phyloP scores from a whole-genome alignment of 2,888 invertebrate species.

The Cryptus armator region DNA sequence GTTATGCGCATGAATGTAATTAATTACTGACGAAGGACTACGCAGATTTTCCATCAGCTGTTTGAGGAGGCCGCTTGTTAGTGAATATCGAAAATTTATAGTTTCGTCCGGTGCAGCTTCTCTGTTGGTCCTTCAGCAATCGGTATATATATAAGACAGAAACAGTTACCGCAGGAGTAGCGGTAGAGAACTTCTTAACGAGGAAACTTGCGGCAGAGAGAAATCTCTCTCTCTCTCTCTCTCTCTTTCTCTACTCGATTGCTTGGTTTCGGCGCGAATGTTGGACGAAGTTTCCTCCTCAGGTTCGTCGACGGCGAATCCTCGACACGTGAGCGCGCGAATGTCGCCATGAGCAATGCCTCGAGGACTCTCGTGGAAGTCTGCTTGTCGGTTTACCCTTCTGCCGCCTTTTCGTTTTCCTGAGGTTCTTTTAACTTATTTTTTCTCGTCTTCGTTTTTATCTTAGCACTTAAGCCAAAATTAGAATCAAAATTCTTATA shows the following conservation, averaged over 20 bases:
- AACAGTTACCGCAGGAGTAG: constrained; percentile 65
- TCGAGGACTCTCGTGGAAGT: constrained; percentile 16
- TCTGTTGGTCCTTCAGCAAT: constrained; percentile 12
- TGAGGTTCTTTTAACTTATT: neutral
- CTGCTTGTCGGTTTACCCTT: constrained; percentile 5
- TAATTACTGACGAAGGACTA: neutral
- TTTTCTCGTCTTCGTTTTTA: neutral
- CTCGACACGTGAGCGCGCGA: constrained; percentile 30
- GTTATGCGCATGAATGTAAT: neutral
- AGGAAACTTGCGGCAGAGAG: constrained; percentile 71
- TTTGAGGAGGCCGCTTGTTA: constrained; percentile 11
- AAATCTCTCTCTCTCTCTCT: constrained; percentile 21
- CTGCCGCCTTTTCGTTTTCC: neutral
- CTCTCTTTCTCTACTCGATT: neutral
- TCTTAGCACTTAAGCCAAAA: neutral
- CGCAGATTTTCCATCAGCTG: neutral
- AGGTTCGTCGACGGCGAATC: constrained; percentile 25
- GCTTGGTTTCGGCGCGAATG: constrained; percentile 15
- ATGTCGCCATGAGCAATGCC: constrained; percentile 7
- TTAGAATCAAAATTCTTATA: no score
- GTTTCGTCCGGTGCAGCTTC: constrained; percentile 8
- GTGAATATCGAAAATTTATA: constrained; percentile 22
- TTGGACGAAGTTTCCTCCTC: constrained; percentile 45
- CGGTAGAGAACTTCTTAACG: constrained; percentile 73
- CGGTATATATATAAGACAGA: constrained; percentile 24